phyloP scores from a whole-genome alignment of 2,113 vertebrate genomes.

The Pseudopipra pipra region DNA sequence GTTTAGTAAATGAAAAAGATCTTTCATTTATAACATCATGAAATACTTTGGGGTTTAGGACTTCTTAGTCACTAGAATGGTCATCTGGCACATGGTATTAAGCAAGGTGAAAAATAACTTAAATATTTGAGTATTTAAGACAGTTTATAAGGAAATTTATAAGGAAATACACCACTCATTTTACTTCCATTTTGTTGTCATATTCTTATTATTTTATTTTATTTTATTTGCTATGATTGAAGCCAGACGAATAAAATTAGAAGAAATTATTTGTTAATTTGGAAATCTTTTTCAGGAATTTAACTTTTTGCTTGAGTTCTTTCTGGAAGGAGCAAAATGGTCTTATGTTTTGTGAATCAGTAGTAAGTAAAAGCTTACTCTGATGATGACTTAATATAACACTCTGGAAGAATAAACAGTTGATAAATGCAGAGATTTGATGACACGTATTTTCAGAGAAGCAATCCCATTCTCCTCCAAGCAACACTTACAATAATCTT shows the following conservation, averaged over 20 bases:
- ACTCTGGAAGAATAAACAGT: accelerated
- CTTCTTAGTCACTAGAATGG: neutral
- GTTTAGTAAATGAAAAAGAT: neutral
- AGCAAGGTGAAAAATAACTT: neutral
- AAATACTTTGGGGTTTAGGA: neutral
- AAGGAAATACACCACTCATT: neutral
- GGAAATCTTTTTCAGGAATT: neutral
- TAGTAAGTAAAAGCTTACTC: neutral
- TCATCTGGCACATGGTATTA: neutral
- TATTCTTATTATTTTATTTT: neutral
- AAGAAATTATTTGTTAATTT: neutral
- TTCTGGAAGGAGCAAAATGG: neutral
- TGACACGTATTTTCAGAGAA: neutral
- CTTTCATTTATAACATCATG: neutral
- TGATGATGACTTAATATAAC: neutral
- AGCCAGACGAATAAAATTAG: neutral
- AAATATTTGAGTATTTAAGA: neutral
- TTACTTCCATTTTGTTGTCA: neutral
- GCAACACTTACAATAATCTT: neutral
- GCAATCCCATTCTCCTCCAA: neutral
- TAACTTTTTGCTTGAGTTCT: neutral
- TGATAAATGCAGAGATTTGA: neutral
- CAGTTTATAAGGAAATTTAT: neutral
- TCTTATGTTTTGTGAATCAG: neutral
- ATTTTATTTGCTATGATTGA: neutral